These are phyloP conservation scores for Halisarca cf. caerulea DNA, from an alignment of 37 sponge, comb jelly and placozoan species.

Conservation along the genomic window DNA sequence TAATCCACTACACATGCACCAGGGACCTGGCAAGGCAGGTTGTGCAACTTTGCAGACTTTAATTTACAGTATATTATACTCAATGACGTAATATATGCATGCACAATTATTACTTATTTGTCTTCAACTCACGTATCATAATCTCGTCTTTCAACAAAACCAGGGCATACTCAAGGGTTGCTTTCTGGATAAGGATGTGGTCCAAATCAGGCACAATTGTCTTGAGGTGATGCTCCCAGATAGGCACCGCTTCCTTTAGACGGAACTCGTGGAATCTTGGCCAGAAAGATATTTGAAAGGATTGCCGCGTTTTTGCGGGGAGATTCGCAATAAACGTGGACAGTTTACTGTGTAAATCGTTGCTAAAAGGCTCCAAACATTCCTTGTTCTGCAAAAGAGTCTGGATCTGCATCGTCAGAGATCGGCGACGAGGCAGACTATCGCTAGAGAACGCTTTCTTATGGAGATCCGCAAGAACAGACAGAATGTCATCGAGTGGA, in stretches of 20 bases:
- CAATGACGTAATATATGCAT: no score
- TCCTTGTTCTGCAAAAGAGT: background rate
- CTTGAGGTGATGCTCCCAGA: background rate
- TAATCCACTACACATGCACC: no score
- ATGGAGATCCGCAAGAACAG: background rate
- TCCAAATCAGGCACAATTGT: background rate
- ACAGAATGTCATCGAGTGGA: background rate
- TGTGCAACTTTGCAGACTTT: no score
- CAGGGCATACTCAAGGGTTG: background rate
- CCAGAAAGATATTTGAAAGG: no score
- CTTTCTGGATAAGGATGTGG: background rate
- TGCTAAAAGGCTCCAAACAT: background rate
- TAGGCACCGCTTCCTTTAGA: background rate
- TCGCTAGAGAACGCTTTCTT: background rate
- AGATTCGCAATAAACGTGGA: background rate
- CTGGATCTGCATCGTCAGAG: background rate
- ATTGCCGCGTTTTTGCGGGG: background rate
- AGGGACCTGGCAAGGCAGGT: no score
- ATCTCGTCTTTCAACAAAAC: background rate
- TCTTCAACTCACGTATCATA: no score
- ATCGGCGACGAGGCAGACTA: background rate
- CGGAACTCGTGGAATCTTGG: background rate
- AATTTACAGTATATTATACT: no score
- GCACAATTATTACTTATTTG: no score
- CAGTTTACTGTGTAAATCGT: background rate